Evolutionary conservation across 2,113 vertebrate species (phyloP), one percentile per base, ranked within the genome.

Genomic region (Mionectes macconnelli): DNA sequence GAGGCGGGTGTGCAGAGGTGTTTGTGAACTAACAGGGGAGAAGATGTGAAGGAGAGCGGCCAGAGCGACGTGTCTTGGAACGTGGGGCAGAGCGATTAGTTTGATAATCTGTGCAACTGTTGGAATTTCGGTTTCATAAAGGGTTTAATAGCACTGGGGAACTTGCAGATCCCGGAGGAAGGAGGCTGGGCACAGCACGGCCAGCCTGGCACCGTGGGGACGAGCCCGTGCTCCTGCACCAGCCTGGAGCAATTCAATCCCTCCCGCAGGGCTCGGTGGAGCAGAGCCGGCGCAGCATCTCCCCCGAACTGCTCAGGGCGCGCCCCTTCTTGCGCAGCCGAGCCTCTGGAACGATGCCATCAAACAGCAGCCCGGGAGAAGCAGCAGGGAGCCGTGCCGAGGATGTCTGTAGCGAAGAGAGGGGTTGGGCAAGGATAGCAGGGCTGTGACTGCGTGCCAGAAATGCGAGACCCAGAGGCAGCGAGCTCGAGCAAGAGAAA

Each of bases 251-350:
- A 57, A 18, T n/a, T 12, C 45, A 28, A 18, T 15, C 35, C 33
- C 23, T 81, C 37, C 42, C 33, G 69, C 70, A 27, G 70, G 4
- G 21, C 75, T 12, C 4, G 13, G 2, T 0, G 37, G 57, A 75
- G 39, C 11, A 56, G 28, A 62, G 50, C 50, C 25, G 50, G 25
- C 25, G 1, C 28, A 57, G 59, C 30, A 20, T 31, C 75, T 42
- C 27, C 52, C 81, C 30, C 0, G 20, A 18, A 1, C 75, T 64
- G 80, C 68, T 52, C 1, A 1, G 9, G 35, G 79, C 1, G 0
- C 3, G 0, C 0, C 57, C 62, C 74, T 82, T 25, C 83, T 68
- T 9, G 30, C 0, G 0, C 59, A 49, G 40, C 7, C 0, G 1
- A 56, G 75, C 22, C 4, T 6, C 35, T 1, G 12, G 63, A 3